phyloP scores from a whole-genome alignment of 2,113 vertebrate species.

The Rhynchopsitta pachyrhyncha region DNA sequence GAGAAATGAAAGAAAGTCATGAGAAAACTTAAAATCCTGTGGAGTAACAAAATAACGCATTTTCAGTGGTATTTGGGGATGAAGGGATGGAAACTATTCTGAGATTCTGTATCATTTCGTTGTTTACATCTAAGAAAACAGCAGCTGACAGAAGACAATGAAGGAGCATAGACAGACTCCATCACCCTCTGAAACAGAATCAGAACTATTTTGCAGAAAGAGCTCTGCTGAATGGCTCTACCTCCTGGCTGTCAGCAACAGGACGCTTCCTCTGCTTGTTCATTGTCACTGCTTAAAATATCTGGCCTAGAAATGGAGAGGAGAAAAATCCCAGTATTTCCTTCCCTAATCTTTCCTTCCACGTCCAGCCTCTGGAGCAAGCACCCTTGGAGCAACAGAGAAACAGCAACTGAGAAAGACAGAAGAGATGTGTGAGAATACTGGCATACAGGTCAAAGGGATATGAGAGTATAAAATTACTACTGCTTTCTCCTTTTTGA shows the following conservation, averaged over 20 bases:
- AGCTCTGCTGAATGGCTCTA: not conserved
- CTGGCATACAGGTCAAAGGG: not conserved
- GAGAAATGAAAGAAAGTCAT: not conserved
- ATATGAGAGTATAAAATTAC: not conserved
- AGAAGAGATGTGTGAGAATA: not conserved
- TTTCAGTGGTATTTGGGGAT: not conserved
- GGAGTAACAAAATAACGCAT: not conserved
- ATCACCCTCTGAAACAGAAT: fast-evolving
- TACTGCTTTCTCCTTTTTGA: not conserved
- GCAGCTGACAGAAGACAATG: not conserved
- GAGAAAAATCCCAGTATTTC: not conserved
- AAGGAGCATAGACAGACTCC: not conserved
- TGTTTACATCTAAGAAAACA: not conserved
- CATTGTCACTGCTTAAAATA: not conserved
- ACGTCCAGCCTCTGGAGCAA: not conserved
- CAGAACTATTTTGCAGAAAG: not conserved
- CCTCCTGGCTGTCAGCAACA: not conserved
- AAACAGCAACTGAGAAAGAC: not conserved
- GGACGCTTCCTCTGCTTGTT: not conserved
- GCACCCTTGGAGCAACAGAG: not conserved
- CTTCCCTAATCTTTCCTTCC: not conserved
- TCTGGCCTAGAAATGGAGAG: not conserved
- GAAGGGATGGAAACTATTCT: not conserved
- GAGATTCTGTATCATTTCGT: not conserved
- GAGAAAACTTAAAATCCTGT: not conserved